Evolutionary conservation across 1,140 invertebrate genomes (phyloP), one percentile per base, ranked within the genome.

Genomic region (Heliconius hewitsoni): DNA sequence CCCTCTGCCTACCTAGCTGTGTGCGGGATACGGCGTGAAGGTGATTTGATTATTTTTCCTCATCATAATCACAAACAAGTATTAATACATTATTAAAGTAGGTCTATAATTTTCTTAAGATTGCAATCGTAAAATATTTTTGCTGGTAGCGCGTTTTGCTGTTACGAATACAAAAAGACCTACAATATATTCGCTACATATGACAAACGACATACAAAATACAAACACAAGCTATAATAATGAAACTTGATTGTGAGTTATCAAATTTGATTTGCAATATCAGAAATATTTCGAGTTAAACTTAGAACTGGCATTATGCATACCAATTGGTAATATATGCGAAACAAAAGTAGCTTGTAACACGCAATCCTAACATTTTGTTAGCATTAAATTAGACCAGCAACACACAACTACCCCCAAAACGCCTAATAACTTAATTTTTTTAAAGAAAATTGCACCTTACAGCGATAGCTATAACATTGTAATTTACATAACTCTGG

Each of bases 321-420:
- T 88, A 89, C 84, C 86, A 84, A 88, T 88, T 85, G 78, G 79
- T 91, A 91, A 92, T 91, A 84, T 90, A 93, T 94, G 92, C 91
- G 93, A 92, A 94, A 85, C 85, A 88, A 91, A 94, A 94, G 88
- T 92, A 90, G 81, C 79, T 81, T 82, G 84, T 85, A 87, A 87
- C 92, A 94, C 92, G 92, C 92, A 87, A 94, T 91, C 83, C 84
- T 85, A 83, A 90, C 92, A 93, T 94, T 94, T 94, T 93, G 91
- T 91, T 91, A 91, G 87, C 88, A 90, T 92, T 90, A 92, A 90
- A 93, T 91, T 90, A 91, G 84, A 81, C 84, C 81, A 83, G 66
- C 57, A 76, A 78, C 77, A 83, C 76, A 70, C 71, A 57, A 55
- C 52, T 30, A 81, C 42, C 55, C n/a, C 42, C 30, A 42, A 78